phyloP scores from a whole-genome alignment of 1,140 invertebrate genomes.

The Pogonus chalceus region DNA sequence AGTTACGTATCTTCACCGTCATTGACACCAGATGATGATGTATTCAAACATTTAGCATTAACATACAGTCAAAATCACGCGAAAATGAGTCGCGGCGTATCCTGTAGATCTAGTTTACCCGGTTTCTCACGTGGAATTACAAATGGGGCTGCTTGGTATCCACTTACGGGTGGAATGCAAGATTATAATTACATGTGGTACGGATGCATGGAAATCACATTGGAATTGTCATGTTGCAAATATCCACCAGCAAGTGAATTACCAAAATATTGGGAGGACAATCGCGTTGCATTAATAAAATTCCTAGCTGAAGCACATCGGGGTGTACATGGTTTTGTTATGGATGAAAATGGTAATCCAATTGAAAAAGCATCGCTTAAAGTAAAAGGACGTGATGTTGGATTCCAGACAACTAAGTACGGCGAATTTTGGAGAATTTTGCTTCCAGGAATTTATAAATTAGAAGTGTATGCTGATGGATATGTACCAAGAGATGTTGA shows the following conservation, averaged over 20 bases:
- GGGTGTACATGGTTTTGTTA: slow-evolving; percentile 73
- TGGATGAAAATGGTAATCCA: slow-evolving; percentile 69
- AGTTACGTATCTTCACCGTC: slow-evolving; percentile 65
- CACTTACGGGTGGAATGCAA: slow-evolving; percentile 83
- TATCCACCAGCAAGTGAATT: slow-evolving; percentile 79
- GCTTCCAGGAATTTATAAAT: slow-evolving; percentile 69
- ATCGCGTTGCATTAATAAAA: slow-evolving; percentile 76
- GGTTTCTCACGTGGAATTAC: slow-evolving; percentile 75
- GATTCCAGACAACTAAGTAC: slow-evolving; percentile 79
- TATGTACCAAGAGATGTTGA: slow-evolving; percentile 72
- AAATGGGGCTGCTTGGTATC: slow-evolving; percentile 89
- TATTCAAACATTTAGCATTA: slow-evolving; percentile 81
- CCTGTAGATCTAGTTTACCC: slow-evolving; percentile 63
- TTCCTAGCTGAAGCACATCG: slow-evolving; percentile 82
- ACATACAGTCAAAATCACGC: slow-evolving; percentile 84
- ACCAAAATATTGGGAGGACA: slow-evolving; percentile 89
- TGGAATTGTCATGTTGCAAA: slow-evolving; percentile 96
- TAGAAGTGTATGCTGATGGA: slow-evolving; percentile 77
- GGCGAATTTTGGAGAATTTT: slow-evolving; percentile 91
- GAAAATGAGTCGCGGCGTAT: slow-evolving; percentile 71
- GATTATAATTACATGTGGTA: slow-evolving; percentile 98
- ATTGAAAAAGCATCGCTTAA: slow-evolving; percentile 74
- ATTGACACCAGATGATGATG: slow-evolving; percentile 85
- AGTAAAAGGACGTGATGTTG: slow-evolving; percentile 76
- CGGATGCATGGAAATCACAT: slow-evolving; percentile 96